Conservation (phyloP, 2,888 invertebrate genomes). For the Paralinhomoeus sp. region DNA sequence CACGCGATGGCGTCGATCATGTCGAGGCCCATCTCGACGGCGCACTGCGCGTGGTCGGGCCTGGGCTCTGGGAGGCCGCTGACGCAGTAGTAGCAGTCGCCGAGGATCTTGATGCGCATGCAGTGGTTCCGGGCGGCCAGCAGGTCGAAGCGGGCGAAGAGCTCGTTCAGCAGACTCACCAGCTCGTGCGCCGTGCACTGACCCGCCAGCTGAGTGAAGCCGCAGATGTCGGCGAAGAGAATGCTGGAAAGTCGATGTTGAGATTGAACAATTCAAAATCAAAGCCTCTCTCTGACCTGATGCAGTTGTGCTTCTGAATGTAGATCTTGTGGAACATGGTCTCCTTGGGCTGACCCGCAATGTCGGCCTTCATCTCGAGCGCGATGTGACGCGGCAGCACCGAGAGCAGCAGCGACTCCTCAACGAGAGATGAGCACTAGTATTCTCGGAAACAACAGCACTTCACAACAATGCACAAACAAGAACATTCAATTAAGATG, state of each 20-base stretch:
- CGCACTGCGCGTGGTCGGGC: constrained; percentile 79
- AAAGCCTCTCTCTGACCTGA: no score
- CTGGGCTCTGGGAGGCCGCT: constrained; percentile 68
- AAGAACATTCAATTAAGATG: no score
- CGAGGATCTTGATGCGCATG: constrained; percentile 64
- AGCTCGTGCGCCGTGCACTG: constrained; percentile 65
- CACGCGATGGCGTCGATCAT: constrained; percentile 96
- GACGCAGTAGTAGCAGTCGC: constrained; percentile 66
- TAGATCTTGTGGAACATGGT: constrained; percentile 91
- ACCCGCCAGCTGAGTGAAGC: constrained; percentile 67
- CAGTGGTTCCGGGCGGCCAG: constrained; percentile 82
- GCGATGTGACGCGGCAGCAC: constrained; percentile 81
- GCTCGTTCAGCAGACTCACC: constrained; percentile 61
- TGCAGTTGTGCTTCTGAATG: constrained; percentile 74
- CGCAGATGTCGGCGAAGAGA: constrained; percentile 81
- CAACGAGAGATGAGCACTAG: no score
- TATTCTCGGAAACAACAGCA: no score
- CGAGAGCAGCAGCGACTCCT: constrained; percentile 67
- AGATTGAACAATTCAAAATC: no score
- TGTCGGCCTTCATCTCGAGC: constrained; percentile 65
- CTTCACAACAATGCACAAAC: no score
- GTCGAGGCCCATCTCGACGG: constrained; percentile 91
- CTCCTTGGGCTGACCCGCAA: constrained; percentile 55
- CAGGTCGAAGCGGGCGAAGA: constrained; percentile 72
- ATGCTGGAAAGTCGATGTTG: constrained; percentile 38